A percentile compares a stretch with the other conserved stretches of the same genome.
Conservation (phyloP, 2,888 invertebrate species). For the Tillus elongatus region DNA sequence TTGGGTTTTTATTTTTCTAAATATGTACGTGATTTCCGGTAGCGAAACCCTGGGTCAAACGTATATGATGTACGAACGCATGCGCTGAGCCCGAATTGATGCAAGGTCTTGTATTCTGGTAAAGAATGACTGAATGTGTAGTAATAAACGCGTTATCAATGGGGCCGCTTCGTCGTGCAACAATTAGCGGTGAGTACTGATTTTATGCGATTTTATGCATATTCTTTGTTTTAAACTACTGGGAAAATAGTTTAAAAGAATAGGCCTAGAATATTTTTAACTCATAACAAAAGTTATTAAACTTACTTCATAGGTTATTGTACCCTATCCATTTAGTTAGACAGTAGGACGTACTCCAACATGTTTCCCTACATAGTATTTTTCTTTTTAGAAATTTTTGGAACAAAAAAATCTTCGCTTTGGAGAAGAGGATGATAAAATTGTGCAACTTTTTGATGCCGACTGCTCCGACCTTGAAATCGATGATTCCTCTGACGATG, state of each 20-base stretch:
- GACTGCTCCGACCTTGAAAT: constrained; percentile 8
- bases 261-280: neutral
- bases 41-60: constrained; percentile 6
- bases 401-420: constrained; percentile 6
- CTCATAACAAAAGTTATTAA: constrained; percentile 5
- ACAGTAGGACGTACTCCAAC: constrained; percentile 7
- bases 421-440: constrained; percentile 8
- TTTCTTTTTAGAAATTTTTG: constrained; percentile 8
- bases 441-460: constrained; percentile 7
- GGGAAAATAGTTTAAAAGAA: neutral
- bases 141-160: neutral
- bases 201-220: constrained; percentile 6
- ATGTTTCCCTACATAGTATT: constrained; percentile 2
- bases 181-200: constrained; percentile 7
- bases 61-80: constrained; percentile 5
- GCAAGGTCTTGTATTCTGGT: neutral
- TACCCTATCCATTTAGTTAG: constrained; percentile 9
- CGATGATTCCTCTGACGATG: constrained; percentile 6
- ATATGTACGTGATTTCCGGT: constrained; percentile 5
- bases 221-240: neutral
- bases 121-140: too few relatives aligned
- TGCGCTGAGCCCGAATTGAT: neutral
- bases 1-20: too few relatives aligned
- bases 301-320: neutral
- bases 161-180: constrained; percentile 4